A percentile compares a stretch with the other conserved stretches of the same genome.
Conservation (phyloP, 2,113 vertebrate species). For the Anser cygnoides region DNA sequence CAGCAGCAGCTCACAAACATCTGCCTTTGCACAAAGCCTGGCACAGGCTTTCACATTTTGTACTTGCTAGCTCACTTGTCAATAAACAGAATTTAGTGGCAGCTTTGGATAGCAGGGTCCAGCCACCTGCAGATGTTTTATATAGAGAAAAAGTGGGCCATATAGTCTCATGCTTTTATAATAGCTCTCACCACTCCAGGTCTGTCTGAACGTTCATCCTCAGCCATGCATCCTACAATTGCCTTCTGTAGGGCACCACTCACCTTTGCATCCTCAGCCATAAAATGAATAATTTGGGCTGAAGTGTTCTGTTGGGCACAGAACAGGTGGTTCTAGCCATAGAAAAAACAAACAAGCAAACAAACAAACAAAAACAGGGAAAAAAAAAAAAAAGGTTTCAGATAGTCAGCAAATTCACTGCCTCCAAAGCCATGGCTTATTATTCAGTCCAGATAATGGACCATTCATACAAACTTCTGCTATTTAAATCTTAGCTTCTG, state of each 20-base stretch:
- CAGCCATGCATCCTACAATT: background rate
- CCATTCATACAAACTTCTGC: slow-evolving; percentile 52
- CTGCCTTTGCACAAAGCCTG: slow-evolving; percentile 17
- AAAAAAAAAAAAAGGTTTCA: background rate
- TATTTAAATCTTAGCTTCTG: slow-evolving; percentile 62
- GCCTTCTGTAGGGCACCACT: slow-evolving; percentile 33
- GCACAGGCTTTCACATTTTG: background rate
- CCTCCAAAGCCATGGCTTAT: slow-evolving; percentile 53
- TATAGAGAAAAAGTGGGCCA: background rate
- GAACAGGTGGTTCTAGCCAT: slow-evolving; percentile 59
- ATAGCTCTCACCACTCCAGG: background rate
- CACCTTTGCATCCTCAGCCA: slow-evolving; percentile 17
- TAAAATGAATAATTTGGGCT: slow-evolving; percentile 63
- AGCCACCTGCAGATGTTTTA: background rate
- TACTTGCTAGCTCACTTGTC: background rate
- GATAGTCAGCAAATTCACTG: slow-evolving; percentile 47
- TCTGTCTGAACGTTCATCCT: background rate
- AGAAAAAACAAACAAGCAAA: background rate
- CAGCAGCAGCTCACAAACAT: background rate
- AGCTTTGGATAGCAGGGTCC: background rate
- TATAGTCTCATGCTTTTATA: background rate
- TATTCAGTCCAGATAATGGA: slow-evolving; percentile 65
- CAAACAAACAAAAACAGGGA: background rate
- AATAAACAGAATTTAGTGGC: background rate
- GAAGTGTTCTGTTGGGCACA: slow-evolving; percentile 59